Percentiles rank a stretch among this genome's conserved stretches.
phyloP scores from a whole-genome alignment of 2,113 vertebrate species.

The Sinosuthora webbiana region DNA sequence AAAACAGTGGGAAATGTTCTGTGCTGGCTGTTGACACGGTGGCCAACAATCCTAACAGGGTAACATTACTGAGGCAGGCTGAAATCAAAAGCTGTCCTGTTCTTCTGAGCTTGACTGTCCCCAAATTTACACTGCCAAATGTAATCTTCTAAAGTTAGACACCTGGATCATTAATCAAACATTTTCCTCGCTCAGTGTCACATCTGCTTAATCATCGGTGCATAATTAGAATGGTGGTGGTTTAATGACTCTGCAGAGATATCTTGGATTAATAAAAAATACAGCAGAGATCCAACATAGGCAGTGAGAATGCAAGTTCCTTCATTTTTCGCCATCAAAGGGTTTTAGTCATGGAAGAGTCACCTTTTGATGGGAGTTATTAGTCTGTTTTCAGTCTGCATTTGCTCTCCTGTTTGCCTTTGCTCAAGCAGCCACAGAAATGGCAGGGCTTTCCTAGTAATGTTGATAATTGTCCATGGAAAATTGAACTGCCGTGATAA shows the following conservation, averaged over 20 bases:
- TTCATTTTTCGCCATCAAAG: background rate
- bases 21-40: background rate
- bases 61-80: background rate
- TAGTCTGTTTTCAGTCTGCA: background rate
- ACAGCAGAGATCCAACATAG: background rate
- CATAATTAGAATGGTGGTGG: conserved; percentile 29
- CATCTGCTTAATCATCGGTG: conserved; percentile 34
- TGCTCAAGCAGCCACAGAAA: background rate
- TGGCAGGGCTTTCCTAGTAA: background rate
- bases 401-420: background rate
- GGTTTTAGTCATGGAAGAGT: conserved; percentile 5
- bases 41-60: background rate
- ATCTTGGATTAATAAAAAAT: conserved; percentile 15
- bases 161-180: conserved; percentile 40
- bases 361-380: background rate
- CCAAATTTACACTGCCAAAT: background rate
- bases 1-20: background rate
- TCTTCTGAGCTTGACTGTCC: background rate
- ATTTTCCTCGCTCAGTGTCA: background rate
- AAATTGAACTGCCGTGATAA: background rate
- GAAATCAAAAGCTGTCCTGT: background rate
- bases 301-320: background rate
- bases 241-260: conserved; percentile 33
- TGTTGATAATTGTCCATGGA: conserved; percentile 5
- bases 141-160: conserved; percentile 12